Evolutionary conservation across 2,888 invertebrate species (phyloP), one percentile per base, ranked within the genome.

Genomic region (Silvanus unidentatus): DNA sequence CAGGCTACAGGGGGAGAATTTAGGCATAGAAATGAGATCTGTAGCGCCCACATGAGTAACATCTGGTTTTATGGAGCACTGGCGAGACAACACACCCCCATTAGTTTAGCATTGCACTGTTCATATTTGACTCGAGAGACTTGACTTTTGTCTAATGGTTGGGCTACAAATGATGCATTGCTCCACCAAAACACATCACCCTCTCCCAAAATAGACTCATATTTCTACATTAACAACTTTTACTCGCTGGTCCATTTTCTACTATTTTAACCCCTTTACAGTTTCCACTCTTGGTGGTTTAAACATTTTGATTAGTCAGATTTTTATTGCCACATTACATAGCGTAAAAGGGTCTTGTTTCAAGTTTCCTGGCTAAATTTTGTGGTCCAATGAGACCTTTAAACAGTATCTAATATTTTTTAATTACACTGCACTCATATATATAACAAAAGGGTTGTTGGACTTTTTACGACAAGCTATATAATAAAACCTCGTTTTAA

Each of bases 71-170:
- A 68, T 68, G 58, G 61, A 55, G 62, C 57, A 53, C 58, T 56
- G 59, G 54, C 58, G 64, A 62, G 64, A 66, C 66, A 66, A 64
- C 66, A 63, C 64, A 66, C 67, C 64, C 64, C 67, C 66, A 67
- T 68, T 68, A 68, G 65, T 66, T 64, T 61, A 62, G 57, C 65
- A 65, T 64, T 61, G 63, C 60, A 47, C 52, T 54, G 59, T 60
- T 62, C 58, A 58, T 60, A 62, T 61, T 53, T 55, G 62, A 59
- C 64, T 63, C 65, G 45, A 44, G 65, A 64, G 65, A 64, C 58
- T 50, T 51, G 56, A 43, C 52, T 54, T 52, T 45, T 56, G 58
- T 57, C 56, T 64, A 63, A 63, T 62, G 59, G 40, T 43, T 35
- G 40, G 43, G 22, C 10, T 46, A 44, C 41, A 50, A 50, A 58